Conservation (phyloP, 2,888 invertebrate species). For the Caenorhabditis imperialis region DNA sequence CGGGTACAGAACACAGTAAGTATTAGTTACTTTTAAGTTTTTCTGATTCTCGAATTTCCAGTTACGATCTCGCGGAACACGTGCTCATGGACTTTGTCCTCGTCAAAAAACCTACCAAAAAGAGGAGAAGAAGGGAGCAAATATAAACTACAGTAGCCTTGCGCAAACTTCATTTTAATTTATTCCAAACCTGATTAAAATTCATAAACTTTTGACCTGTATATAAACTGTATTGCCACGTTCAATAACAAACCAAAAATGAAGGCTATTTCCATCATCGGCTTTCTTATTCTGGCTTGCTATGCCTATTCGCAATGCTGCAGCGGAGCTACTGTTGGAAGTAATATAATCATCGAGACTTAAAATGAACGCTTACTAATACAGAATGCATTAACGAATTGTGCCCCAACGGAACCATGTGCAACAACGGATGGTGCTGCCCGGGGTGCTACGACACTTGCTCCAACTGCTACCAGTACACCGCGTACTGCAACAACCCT, state of each 20-base stretch:
- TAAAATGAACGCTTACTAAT: background rate
- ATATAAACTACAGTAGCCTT: background rate
- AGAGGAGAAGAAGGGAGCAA: slow-evolving; percentile 7
- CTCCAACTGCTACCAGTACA: slow-evolving; percentile 36
- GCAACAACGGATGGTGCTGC: slow-evolving; percentile 51
- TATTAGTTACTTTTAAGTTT: background rate
- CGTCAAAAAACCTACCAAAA: slow-evolving; percentile 1
- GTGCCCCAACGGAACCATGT: slow-evolving; percentile 53
- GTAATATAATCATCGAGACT: slow-evolving; percentile 1
- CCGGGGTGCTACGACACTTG: slow-evolving; percentile 51
- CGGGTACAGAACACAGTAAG: background rate
- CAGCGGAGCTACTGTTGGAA: slow-evolving; percentile 24
- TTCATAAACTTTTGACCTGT: slow-evolving; percentile 7
- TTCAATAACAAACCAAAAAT: too few species aligned
- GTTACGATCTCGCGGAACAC: slow-evolving; percentile 11
- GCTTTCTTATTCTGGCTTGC: slow-evolving; percentile 20
- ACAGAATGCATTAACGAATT: slow-evolving; percentile 38
- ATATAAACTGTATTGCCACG: too few species aligned
- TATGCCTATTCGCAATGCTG: slow-evolving; percentile 47
- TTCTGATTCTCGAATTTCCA: background rate
- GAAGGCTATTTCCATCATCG: slow-evolving; percentile 21
- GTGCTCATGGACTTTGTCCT: slow-evolving; percentile 5
- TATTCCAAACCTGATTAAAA: background rate
- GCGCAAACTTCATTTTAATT: background rate
- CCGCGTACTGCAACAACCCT: slow-evolving; percentile 43